Evolutionary conservation across 2,888 invertebrate genomes (phyloP), one percentile per base, ranked within the genome.

Genomic region (Epinotia nisella): DNA sequence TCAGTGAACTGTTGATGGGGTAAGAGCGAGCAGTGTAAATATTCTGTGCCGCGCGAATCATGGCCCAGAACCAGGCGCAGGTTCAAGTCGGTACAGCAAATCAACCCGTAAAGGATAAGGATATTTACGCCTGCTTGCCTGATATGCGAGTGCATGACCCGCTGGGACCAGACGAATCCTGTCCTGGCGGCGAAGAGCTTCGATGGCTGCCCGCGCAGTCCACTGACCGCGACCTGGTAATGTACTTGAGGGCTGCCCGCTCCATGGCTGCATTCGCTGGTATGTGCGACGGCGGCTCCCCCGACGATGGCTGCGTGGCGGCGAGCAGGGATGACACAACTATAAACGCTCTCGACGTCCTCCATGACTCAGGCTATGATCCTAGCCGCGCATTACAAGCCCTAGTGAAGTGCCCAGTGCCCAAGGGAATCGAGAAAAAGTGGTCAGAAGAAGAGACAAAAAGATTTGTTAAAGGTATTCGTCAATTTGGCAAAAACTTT

Each of bases 401-500:
- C 75, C 95, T 99, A 80, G 98, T 99, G 78, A 99, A 99, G 93
- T 98, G 98, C 91, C 99, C 99, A 76, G 98, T 98, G 76, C 98
- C 99, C 0, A 98, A 98, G 95, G 98, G 98, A 84, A 98, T 99
- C 82, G 98, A 99, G 86, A 98, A 99, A 90, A 99, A 99, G 93
- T 99, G 99, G 99, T 96, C 97, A 75, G 99, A 99, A 89, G 99
- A 99, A 88, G 99, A 99, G 94, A 97, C 97, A 90, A 99, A 99
- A 95, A 96, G 98, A 81, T 99, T 99, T 94, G 98, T 99, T 77
- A 99, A 99, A 94, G 99, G 99, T 80, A 95, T 99, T 81, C 95
- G 99, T 78, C 98, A 98, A 89, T 98, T 98, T 94, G 99, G 99
- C 81, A 99, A 99, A 94, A 99, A 99, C 94, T 99, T 99, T 94